phyloP scores from a whole-genome alignment of 2,113 vertebrate genomes.

The Eulemur rufifrons region DNA sequence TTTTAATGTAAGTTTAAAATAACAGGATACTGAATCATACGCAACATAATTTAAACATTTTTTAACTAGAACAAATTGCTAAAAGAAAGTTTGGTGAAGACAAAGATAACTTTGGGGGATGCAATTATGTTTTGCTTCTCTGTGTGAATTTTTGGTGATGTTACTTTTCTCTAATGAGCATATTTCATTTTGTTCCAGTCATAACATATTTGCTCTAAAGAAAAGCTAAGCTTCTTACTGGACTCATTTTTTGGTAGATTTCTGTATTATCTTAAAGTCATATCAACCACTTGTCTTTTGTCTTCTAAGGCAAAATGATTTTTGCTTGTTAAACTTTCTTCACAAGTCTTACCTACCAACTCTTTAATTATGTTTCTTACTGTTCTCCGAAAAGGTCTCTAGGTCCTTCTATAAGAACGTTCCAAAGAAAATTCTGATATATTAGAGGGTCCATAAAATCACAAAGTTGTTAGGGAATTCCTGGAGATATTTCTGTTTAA shows the following conservation, averaged over 20 bases:
- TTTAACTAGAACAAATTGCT: background rate
- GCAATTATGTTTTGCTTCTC: background rate
- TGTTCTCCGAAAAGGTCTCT: background rate
- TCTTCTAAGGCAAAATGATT: background rate
- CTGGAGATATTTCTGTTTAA: background rate
- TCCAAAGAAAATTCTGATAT: conserved; percentile 1
- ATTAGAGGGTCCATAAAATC: background rate
- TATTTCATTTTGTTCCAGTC: background rate
- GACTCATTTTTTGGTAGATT: background rate
- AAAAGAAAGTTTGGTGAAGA: background rate
- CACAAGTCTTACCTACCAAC: background rate
- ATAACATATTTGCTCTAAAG: background rate
- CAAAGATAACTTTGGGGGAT: background rate
- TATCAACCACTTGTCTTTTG: background rate
- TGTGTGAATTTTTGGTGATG: background rate
- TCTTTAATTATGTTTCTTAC: background rate
- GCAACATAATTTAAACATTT: background rate
- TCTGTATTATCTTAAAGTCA: background rate
- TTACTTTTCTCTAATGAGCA: background rate
- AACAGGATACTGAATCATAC: background rate
- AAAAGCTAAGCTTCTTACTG: background rate
- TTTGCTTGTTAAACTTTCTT: background rate
- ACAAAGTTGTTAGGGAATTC: background rate
- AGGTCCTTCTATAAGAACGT: background rate
- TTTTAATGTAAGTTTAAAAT: conserved; percentile 18